phyloP scores from a whole-genome alignment of 2,888 invertebrate genomes.

The Calliphora vomitoria region DNA sequence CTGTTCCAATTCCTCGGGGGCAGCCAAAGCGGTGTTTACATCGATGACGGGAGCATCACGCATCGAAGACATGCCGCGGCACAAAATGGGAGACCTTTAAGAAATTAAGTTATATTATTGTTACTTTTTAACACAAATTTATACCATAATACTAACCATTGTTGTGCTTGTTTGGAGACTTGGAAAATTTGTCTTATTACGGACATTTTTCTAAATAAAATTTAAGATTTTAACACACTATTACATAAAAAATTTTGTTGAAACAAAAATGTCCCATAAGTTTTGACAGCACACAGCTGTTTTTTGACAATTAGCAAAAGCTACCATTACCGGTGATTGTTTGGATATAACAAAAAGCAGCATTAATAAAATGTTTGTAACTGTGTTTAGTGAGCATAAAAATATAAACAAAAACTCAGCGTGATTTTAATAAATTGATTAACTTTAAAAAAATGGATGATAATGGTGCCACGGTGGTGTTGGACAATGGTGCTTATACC shows the following conservation, averaged over 20 bases:
- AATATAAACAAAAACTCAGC: slow-evolving; percentile 33
- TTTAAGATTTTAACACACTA: slow-evolving; percentile 52
- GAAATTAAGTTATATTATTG: background rate
- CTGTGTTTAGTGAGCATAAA: slow-evolving; percentile 23
- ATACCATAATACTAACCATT: slow-evolving; percentile 76
- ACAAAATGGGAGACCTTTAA: slow-evolving; percentile 59
- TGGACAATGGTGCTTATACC: slow-evolving; percentile 95
- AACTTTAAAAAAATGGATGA: slow-evolving; percentile 72
- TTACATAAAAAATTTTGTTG: slow-evolving; percentile 76
- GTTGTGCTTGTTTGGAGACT: slow-evolving; percentile 76
- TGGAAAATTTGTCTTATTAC: slow-evolving; percentile 78
- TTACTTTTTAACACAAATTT: background rate
- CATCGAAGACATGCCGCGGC: slow-evolving; percentile 68
- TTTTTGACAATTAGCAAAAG: background rate
- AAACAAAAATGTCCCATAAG: slow-evolving; percentile 18
- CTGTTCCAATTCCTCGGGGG: slow-evolving; percentile 82
- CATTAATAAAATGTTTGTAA: slow-evolving; percentile 3
- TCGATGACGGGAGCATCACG: slow-evolving; percentile 82
- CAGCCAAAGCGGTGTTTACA: slow-evolving; percentile 79
- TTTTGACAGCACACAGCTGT: slow-evolving; percentile 31
- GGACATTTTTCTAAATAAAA: slow-evolving; percentile 78
- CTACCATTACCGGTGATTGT: background rate
- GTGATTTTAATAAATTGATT: background rate
- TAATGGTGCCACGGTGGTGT: slow-evolving; percentile 84
- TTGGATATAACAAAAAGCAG: slow-evolving; percentile 7